Conservation (phyloP, 2,113 vertebrate genomes). For the Microcebus lehilahytsara region DNA sequence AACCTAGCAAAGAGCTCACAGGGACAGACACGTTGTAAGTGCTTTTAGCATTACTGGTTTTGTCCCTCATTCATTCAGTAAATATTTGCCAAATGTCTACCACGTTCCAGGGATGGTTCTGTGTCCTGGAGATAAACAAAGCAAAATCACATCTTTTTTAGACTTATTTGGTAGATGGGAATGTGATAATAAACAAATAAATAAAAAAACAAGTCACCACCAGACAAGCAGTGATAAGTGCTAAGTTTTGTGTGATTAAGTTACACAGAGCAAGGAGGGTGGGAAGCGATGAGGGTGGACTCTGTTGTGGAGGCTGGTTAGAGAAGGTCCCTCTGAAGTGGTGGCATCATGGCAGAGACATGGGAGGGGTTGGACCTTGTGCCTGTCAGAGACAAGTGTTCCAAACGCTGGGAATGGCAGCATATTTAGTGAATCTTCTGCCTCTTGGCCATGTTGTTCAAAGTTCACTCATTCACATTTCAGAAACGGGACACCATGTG, state of each 20-base stretch:
- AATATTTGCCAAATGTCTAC: not conserved
- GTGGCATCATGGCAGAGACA: not conserved
- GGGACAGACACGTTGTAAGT: too few species aligned
- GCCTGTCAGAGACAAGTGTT: accelerated
- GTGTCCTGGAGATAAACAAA: not conserved
- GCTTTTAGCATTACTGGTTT: not conserved
- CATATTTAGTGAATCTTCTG: not conserved
- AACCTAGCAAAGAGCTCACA: not conserved
- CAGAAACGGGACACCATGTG: not conserved
- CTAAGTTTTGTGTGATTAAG: not conserved
- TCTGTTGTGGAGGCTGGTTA: not conserved
- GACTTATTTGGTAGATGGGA: not conserved
- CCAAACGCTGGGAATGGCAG: too few species aligned
- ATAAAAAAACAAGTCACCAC: not conserved
- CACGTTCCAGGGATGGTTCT: not conserved
- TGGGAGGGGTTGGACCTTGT: too few species aligned
- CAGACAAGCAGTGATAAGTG: not conserved
- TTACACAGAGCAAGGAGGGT: not conserved
- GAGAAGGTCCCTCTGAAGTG: not conserved
- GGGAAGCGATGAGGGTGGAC: too few species aligned
- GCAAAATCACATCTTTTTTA: not conserved
- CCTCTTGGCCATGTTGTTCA: not conserved
- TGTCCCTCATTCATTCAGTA: not conserved
- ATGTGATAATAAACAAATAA: not conserved
- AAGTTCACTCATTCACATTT: not conserved